Conservation (phyloP, 2,888 invertebrate species). For the Oligia latruncula region DNA sequence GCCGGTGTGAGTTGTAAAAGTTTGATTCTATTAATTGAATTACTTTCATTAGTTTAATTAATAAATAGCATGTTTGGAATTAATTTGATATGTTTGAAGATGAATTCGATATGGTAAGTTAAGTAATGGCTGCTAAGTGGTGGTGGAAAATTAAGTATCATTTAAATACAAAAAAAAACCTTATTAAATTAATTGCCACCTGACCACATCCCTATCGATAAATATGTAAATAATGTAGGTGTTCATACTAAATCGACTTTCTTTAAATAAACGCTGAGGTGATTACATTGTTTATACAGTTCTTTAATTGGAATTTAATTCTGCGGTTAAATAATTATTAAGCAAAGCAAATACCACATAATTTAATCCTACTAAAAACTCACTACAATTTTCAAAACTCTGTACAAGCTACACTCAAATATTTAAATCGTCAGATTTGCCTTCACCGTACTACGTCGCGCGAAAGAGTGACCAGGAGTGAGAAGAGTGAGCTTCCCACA, state of each 20-base stretch:
- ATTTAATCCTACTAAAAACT: not conserved
- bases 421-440: not conserved
- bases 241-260: not conserved
- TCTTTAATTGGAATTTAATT: not conserved
- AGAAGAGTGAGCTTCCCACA: not conserved
- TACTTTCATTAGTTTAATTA: slow-evolving; percentile 15
- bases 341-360: slow-evolving; percentile 6
- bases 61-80: slow-evolving; percentile 9
- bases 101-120: slow-evolving; percentile 16
- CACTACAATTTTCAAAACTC: not conserved
- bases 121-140: not conserved
- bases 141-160: not conserved
- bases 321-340: not conserved
- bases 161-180: not conserved
- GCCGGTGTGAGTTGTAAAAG: slow-evolving; percentile 33
- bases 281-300: slow-evolving; percentile 6
- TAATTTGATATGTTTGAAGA: slow-evolving; percentile 30
- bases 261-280: not conserved
- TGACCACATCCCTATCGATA: slow-evolving; percentile 2
- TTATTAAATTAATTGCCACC: not conserved
- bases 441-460: not conserved
- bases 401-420: not conserved
- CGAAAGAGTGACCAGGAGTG: not conserved
- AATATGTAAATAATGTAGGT: not conserved
- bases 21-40: slow-evolving; percentile 46